phyloP scores from a whole-genome alignment of 92 coral and sea anemone species.

The Galaxea fascicularis region DNA sequence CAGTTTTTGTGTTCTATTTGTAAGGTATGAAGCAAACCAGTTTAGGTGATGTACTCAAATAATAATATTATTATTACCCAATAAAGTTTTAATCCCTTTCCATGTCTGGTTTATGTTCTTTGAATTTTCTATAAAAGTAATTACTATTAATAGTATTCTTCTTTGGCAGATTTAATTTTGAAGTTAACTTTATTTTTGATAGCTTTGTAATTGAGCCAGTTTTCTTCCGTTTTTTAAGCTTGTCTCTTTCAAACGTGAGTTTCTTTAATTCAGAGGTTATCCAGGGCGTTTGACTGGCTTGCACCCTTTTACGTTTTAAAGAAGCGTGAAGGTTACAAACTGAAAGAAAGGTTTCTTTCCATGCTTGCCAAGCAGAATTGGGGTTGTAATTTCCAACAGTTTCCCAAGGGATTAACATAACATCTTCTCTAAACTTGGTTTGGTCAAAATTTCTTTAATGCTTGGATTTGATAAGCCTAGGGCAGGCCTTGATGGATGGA shows the following conservation, averaged over 20 bases:
- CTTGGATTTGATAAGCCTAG: conserved; percentile 29
- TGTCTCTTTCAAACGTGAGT: conserved; percentile 24
- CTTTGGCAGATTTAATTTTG: too few species aligned
- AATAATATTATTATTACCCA: too few species aligned
- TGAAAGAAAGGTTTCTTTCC: conserved; percentile 26
- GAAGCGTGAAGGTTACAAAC: conserved; percentile 37
- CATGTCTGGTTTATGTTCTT: too few species aligned
- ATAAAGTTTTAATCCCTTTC: too few species aligned
- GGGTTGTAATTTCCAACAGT: conserved; percentile 35
- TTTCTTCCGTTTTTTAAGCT: conserved; percentile 11
- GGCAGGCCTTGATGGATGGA: conserved; percentile 29
- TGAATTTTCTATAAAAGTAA: too few species aligned
- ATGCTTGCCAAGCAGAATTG: conserved; percentile 36
- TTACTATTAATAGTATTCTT: too few species aligned
- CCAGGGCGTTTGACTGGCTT: conserved; percentile 32
- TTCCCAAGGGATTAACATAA: conserved; percentile 40
- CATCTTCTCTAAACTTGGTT: conserved; percentile 39
- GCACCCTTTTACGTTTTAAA: conserved; percentile 30
- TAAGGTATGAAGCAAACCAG: too few species aligned
- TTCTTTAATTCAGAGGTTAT: conserved; percentile 24
- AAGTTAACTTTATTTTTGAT: too few species aligned
- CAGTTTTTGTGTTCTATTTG: too few species aligned
- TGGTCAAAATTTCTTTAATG: conserved; percentile 25
- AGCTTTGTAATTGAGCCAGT: conserved; percentile 16
- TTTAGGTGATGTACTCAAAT: too few species aligned